Percentiles rank a stretch among this genome's conserved stretches.
Evolutionary conservation across 2,888 invertebrate species (phyloP).

Genomic region (Caenorhabditis wallacei): DNA sequence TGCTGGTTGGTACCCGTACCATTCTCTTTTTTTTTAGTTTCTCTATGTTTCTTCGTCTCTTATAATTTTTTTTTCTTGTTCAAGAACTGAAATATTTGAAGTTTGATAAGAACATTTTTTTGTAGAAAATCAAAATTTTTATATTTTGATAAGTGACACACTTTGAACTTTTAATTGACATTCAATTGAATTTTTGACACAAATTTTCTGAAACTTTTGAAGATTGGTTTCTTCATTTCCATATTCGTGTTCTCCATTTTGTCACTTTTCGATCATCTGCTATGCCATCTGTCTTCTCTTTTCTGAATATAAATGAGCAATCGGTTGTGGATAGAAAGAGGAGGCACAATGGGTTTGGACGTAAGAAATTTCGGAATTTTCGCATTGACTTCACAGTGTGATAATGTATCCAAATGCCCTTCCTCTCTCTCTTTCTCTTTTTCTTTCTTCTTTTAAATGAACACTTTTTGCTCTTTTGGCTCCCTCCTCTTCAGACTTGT

Average conservation of each 20-base stretch:
- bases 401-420: slow-evolving; percentile 15
- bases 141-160: neutral
- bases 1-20: slow-evolving; percentile 52
- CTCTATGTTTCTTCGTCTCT: slow-evolving; percentile 1
- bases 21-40: slow-evolving; percentile 22
- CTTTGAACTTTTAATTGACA: slow-evolving; percentile 27
- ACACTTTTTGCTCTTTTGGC: neutral
- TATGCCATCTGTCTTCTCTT: slow-evolving; percentile 33
- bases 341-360: slow-evolving; percentile 17
- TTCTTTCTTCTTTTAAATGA: neutral
- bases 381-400: slow-evolving; percentile 20
- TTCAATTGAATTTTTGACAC: neutral
- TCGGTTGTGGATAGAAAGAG: neutral
- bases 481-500: slow-evolving; percentile 28
- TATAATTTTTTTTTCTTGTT: neutral
- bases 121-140: neutral
- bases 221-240: neutral
- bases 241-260: slow-evolving; percentile 14
- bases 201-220: neutral
- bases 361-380: slow-evolving; percentile 29
- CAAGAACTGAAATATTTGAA: neutral
- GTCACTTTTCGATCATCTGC: slow-evolving; percentile 33
- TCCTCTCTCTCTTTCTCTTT: neutral
- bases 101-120: slow-evolving; percentile 4
- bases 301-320: slow-evolving; percentile 32